Evolutionary conservation across 2,113 vertebrate species (phyloP), one percentile per base, ranked within the genome.

Genomic region (Lepidothrix coronata): DNA sequence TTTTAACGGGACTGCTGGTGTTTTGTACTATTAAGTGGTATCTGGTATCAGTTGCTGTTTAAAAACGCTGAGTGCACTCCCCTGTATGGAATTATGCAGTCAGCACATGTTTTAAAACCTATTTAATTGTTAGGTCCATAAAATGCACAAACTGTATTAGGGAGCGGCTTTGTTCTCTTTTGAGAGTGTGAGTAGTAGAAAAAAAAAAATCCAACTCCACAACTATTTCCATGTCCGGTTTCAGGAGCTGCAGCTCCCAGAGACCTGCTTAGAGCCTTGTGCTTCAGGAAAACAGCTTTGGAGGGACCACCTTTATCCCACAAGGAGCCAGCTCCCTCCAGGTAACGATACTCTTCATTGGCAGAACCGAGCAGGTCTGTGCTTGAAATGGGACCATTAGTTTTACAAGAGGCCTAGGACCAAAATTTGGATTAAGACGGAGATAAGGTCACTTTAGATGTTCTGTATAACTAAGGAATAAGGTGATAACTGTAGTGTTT

Each of bases 101-200:
- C 98, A 96, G 98, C 98, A 98, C 97, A 97, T 97, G 97, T 95
- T 97, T 97, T 94, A 96, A 97, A 97, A 96, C 96, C 95, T 88
- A 27, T 89, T 97, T 97, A 96, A 97, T 96, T 97, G 97, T 98
- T 97, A 84, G 92, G 93, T 87, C 88, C 77, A 14, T 96, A 94
- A 97, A 97, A 95, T n/a, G 91, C 91, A 87, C 92, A 65, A 86
- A 93, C 67, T 73, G 92, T 73, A 76, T 94, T 88, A 73, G 94
- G 61, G 62, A 66, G 61, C 0, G 31, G 95, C 93, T 95, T 90
- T 31, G 48, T 88, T 92, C 73, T 68, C 61, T 94, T 93, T 91
- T 22, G 54, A 93, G 76, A 54, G 37, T 23, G 51, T 14, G 39
- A 46, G 88, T 31, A 23, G 57, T n/a, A n/a, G n/a, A n/a, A 31